A percentile compares a stretch with the other conserved stretches of the same genome.
Conservation (phyloP, 2,888 invertebrate genomes). For the Andrena flavipes region DNA sequence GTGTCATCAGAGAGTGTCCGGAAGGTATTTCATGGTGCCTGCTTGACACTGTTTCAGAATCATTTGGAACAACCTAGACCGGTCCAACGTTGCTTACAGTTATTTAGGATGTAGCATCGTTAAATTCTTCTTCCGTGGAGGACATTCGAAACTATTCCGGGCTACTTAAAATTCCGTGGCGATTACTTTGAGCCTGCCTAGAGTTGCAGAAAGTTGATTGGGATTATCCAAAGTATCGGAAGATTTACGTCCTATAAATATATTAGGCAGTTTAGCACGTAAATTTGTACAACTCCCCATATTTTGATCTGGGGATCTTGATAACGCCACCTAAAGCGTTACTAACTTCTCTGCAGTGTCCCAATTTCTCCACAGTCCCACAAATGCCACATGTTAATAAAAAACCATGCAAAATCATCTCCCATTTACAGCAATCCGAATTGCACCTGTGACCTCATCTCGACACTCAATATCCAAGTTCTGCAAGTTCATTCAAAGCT, state of each 20-base stretch:
- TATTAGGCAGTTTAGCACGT: too few species aligned
- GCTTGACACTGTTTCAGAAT: conserved; percentile 5
- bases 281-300: too few species aligned
- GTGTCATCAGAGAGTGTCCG: background rate
- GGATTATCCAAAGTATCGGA: too few species aligned
- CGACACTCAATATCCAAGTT: background rate
- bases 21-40: background rate
- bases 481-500: background rate
- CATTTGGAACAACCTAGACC: conserved; percentile 19
- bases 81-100: conserved; percentile 37
- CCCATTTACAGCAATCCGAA: too few species aligned
- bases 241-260: too few species aligned
- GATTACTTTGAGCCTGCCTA: background rate
- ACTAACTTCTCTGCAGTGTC: too few species aligned
- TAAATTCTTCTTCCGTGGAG: conserved; percentile 3
- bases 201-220: background rate
- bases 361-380: too few species aligned
- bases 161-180: background rate
- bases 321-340: too few species aligned
- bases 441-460: too few species aligned
- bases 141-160: background rate
- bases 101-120: conserved; percentile 21
- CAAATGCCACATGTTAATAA: too few species aligned
- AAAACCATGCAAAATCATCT: too few species aligned
- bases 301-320: too few species aligned